A percentile compares a stretch with the other conserved stretches of the same genome.
These are phyloP conservation scores for Aethes cnicana DNA, from an alignment of 2,888 invertebrate genomes.

Conservation along the genomic window DNA sequence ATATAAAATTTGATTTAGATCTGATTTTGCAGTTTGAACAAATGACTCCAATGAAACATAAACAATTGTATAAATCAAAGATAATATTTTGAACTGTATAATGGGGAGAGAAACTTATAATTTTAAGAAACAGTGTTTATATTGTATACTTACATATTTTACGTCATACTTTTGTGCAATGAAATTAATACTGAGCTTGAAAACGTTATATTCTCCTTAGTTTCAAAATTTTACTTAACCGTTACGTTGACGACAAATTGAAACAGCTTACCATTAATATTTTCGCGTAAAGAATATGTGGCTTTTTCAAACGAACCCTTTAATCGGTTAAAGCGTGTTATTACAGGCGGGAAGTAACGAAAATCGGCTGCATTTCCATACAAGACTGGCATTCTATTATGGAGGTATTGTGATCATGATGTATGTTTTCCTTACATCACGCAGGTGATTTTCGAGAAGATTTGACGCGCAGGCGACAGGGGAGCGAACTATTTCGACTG, in stretches of 20 bases:
- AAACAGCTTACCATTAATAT: not conserved
- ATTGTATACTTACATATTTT: not conserved
- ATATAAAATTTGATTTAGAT: slow-evolving; percentile 8
- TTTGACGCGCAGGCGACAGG: slow-evolving; percentile 55
- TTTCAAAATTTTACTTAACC: no score
- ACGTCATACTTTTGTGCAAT: no score
- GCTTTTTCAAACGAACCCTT: slow-evolving; percentile 35
- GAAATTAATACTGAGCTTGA: no score
- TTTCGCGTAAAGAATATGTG: not conserved
- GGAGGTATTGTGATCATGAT: slow-evolving; percentile 69
- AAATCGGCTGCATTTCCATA: slow-evolving; percentile 72
- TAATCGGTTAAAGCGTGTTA: slow-evolving; percentile 58
- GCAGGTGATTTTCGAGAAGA: slow-evolving; percentile 54
- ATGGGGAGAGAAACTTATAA: not conserved
- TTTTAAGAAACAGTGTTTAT: not conserved
- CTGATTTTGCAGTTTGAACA: not conserved
- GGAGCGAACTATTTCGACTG: slow-evolving; percentile 50
- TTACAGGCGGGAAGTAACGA: slow-evolving; percentile 64
- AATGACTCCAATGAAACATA: not conserved
- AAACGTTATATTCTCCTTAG: no score
- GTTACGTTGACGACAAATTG: not conserved
- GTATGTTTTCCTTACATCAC: slow-evolving; percentile 73
- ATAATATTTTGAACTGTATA: not conserved
- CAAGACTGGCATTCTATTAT: slow-evolving; percentile 63
- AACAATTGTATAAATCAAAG: slow-evolving; percentile 1